Conservation (phyloP, 2,797 vertebrate species). For the Naso thynnoides region DNA sequence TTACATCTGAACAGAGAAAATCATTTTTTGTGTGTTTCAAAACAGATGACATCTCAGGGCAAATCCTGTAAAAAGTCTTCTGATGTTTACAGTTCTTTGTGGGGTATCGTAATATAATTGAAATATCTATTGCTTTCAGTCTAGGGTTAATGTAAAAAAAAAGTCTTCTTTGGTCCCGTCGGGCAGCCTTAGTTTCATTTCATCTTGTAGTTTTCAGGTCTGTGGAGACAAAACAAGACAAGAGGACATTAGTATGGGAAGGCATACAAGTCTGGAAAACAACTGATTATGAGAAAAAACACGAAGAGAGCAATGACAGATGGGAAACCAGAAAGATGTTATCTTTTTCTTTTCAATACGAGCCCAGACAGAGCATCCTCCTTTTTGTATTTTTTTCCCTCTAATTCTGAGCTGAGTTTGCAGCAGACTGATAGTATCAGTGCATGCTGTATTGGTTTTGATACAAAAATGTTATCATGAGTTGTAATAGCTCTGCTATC, state of each 20-base stretch:
- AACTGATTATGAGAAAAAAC: conserved; percentile 44
- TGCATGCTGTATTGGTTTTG: conserved; percentile 52
- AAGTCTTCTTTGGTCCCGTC: conserved; percentile 14
- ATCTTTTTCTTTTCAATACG: conserved; percentile 57
- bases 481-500: conserved; percentile 64
- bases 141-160: conserved; percentile 6
- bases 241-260: conserved; percentile 51
- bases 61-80: conserved; percentile 10
- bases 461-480: conserved; percentile 63
- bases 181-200: conserved; percentile 72
- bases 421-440: conserved; percentile 68
- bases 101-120: not conserved
- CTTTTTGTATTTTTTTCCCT: conserved; percentile 24
- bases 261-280: conserved; percentile 23
- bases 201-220: conserved; percentile 85
- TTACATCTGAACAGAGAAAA: conserved; percentile 24
- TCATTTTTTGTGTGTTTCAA: not conserved
- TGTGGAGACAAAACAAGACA: conserved; percentile 69
- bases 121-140: conserved; percentile 19
- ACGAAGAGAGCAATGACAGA: conserved; percentile 43
- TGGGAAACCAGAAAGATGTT: conserved; percentile 52
- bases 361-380: conserved; percentile 41
- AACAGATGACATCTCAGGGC: not conserved
- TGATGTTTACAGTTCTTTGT: not conserved
- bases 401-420: conserved; percentile 64